phyloP scores from a whole-genome alignment of 2,888 invertebrate species.

The Acrobasis repandana region DNA sequence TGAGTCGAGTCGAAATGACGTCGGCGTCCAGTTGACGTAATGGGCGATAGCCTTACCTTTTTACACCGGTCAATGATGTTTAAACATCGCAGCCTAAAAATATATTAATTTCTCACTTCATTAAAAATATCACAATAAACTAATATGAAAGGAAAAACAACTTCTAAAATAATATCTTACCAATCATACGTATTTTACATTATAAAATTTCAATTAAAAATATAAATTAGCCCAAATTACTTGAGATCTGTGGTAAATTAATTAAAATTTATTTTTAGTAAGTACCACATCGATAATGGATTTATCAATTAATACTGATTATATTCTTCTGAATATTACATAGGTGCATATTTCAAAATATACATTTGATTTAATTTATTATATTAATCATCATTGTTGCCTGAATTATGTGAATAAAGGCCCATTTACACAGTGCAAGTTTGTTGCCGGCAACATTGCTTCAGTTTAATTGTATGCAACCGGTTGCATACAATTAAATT shows the following conservation, averaged over 20 bases:
- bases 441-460: too few relatives aligned
- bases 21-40: too few relatives aligned
- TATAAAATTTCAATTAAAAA: slow-evolving; percentile 1
- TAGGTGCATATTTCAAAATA: slow-evolving; percentile 2
- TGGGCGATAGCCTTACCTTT: too few relatives aligned
- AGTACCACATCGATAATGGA: neutral
- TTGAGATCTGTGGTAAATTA: slow-evolving; percentile 19
- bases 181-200: neutral
- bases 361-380: neutral
- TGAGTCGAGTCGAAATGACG: too few relatives aligned
- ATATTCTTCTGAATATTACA: slow-evolving; percentile 1
- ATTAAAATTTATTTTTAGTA: neutral
- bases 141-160: slow-evolving; percentile 1
- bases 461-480: too few relatives aligned
- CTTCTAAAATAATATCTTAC: neutral
- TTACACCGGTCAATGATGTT: slow-evolving; percentile 24
- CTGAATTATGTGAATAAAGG: too few relatives aligned
- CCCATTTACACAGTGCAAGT: too few relatives aligned
- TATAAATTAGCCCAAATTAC: neutral
- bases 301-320: slow-evolving; percentile 22
- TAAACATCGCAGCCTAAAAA: neutral
- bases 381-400: too few relatives aligned
- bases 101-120: slow-evolving; percentile 13
- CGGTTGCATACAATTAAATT: too few relatives aligned
- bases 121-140: slow-evolving; percentile 20